A percentile compares a stretch with the other conserved stretches of the same genome.
phyloP scores from a whole-genome alignment of 2,888 invertebrate species.

The Cryptus armator region DNA sequence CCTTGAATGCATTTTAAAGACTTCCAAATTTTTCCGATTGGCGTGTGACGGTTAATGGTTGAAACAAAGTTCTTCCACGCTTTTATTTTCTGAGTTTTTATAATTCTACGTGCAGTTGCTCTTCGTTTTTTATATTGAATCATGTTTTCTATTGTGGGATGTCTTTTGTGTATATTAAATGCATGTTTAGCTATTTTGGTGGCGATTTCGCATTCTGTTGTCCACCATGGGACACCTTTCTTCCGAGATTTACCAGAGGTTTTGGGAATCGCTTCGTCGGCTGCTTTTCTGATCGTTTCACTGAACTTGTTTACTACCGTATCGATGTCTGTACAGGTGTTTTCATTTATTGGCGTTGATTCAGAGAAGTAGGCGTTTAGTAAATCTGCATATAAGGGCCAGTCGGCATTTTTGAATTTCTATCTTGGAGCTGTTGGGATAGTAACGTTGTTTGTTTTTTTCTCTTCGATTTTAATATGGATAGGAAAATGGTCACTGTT shows the following conservation, averaged over 20 bases:
- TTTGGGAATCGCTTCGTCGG: neutral
- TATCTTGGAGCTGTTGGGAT: neutral
- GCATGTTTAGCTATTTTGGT: slow-evolving; percentile 31
- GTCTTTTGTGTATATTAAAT: slow-evolving; percentile 37
- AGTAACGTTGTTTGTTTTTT: too few relatives aligned
- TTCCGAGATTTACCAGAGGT: neutral
- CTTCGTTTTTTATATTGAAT: slow-evolving; percentile 47
- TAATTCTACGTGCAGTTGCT: slow-evolving; percentile 38
- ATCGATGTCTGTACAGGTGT: neutral
- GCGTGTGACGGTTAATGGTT: slow-evolving; percentile 22
- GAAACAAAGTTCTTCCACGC: slow-evolving; percentile 57
- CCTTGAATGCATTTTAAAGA: slow-evolving; percentile 59
- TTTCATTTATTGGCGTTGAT: neutral
- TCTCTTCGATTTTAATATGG: slow-evolving; percentile 22
- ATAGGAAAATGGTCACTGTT: slow-evolving; percentile 67
- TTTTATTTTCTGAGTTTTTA: slow-evolving; percentile 56
- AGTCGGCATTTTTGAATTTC: neutral
- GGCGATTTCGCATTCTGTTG: slow-evolving; percentile 12
- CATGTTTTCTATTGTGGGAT: slow-evolving; percentile 4
- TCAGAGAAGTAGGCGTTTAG: too few relatives aligned
- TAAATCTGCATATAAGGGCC: neutral
- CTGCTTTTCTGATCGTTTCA: neutral
- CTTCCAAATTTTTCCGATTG: slow-evolving; percentile 45
- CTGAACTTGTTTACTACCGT: neutral
- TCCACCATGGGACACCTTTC: neutral